Conservation (phyloP, 2,797 vertebrate genomes). For the Vultur gryphus region DNA sequence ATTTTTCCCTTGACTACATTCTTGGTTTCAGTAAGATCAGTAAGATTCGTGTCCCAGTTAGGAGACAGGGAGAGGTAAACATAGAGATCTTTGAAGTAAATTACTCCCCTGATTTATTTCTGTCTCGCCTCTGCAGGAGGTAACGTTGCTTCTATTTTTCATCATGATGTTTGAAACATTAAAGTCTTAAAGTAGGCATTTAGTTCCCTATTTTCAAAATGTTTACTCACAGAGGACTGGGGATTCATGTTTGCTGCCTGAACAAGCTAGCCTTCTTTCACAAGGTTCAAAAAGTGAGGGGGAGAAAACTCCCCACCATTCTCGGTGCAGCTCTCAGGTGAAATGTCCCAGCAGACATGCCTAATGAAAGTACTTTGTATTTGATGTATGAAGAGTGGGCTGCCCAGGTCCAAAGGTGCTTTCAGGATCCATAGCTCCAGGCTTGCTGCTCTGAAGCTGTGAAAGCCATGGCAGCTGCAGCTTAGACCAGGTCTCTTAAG, state of each 20-base stretch:
- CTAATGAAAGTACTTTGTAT: not conserved
- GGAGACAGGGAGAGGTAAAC: slow-evolving; percentile 44
- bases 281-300: not conserved
- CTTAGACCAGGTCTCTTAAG: not conserved
- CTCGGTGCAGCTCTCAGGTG: not conserved
- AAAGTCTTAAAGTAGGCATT: slow-evolving; percentile 48
- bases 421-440: not conserved
- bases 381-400: not conserved
- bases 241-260: slow-evolving; percentile 10
- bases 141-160: slow-evolving; percentile 54
- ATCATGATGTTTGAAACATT: slow-evolving; percentile 47
- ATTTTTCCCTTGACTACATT: slow-evolving; percentile 7
- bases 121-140: slow-evolving; percentile 46
- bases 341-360: not conserved
- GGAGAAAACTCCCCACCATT: not conserved
- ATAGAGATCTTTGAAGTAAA: slow-evolving; percentile 59
- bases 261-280: not conserved
- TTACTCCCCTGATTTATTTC: slow-evolving; percentile 63
- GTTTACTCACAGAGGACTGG: slow-evolving; percentile 20
- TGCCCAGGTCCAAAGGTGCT: not conserved
- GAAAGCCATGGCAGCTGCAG: not conserved
- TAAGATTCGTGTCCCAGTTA: slow-evolving; percentile 38
- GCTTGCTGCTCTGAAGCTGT: not conserved
- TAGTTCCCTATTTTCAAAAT: slow-evolving; percentile 16
- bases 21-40: not conserved